phyloP scores from a whole-genome alignment of 2,888 invertebrate genomes.

The Malthinus flaveolus region DNA sequence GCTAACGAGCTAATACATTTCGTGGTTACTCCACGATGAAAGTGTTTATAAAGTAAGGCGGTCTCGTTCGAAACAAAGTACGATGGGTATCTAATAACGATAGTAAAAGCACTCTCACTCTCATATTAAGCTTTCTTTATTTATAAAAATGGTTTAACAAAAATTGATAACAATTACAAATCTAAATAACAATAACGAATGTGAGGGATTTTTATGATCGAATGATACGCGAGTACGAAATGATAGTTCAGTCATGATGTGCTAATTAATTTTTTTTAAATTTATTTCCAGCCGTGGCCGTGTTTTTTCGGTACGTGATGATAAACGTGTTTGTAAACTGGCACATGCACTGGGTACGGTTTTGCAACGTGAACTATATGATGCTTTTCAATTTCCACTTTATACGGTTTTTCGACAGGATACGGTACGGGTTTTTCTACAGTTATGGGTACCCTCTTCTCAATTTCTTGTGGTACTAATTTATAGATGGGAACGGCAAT shows the following conservation, averaged over 20 bases:
- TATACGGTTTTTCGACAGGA: conserved; percentile 74
- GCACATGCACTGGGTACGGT: conserved; percentile 74
- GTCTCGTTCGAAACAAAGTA: no score
- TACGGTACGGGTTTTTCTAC: conserved; percentile 74
- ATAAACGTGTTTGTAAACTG: conserved; percentile 75
- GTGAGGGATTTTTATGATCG: not conserved
- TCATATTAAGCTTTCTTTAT: conserved; percentile 26
- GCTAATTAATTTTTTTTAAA: not conserved
- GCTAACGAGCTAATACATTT: no score
- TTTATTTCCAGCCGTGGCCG: conserved; percentile 16
- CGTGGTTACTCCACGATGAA: no score
- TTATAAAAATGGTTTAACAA: conserved; percentile 12
- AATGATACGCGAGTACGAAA: not conserved
- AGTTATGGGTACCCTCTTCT: conserved; percentile 73
- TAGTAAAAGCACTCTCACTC: conserved; percentile 18
- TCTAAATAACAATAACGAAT: conserved; percentile 23
- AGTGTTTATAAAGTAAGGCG: no score
- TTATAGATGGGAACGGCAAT: conserved; percentile 75
- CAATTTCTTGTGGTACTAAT: conserved; percentile 71
- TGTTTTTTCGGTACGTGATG: conserved; percentile 57
- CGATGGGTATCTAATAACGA: not conserved
- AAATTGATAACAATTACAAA: conserved; percentile 19
- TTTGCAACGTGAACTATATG: conserved; percentile 67
- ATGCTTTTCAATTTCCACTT: conserved; percentile 74
- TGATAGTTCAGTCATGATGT: not conserved